Evolutionary conservation across 2,888 invertebrate species (phyloP).

Genomic region (Villa cingulata): DNA sequence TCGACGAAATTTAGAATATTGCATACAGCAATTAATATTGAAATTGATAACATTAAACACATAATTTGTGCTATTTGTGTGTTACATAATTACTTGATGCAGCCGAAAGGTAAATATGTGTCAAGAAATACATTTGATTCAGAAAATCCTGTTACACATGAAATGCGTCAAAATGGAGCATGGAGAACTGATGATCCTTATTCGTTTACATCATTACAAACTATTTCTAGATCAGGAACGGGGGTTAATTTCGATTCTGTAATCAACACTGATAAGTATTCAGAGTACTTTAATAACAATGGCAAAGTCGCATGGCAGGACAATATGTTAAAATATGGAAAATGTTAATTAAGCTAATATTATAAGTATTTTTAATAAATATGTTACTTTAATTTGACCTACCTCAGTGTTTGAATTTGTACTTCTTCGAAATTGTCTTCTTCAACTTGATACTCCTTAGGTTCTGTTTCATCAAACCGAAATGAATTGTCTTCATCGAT

Average conservation of each 20-base stretch:
- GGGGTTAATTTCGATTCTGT: not conserved
- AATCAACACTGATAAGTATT: not conserved
- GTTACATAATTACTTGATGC: slow-evolving; percentile 1
- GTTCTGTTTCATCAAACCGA: no score
- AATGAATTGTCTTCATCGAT: not conserved
- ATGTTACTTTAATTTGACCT: not conserved
- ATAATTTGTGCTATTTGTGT: slow-evolving; percentile 1
- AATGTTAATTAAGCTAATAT: not conserved
- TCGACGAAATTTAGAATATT: not conserved
- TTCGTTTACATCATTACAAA: not conserved
- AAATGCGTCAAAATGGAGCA: not conserved
- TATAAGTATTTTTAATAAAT: not conserved
- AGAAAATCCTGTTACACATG: not conserved
- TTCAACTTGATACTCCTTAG: no score
- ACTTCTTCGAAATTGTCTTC: not conserved
- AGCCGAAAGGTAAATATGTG: not conserved
- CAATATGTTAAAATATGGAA: slow-evolving; percentile 1
- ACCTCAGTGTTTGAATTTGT: not conserved
- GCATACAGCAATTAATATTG: slow-evolving; percentile 2
- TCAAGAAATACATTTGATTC: slow-evolving; percentile 1
- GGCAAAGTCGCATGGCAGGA: slow-evolving; percentile 1
- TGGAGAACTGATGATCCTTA: not conserved
- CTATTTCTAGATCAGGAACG: not conserved
- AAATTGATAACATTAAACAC: not conserved
- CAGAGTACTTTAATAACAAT: not conserved